Evolutionary conservation across 2,888 invertebrate species (phyloP).

Genomic region (Sinodicranocentrus sp.): DNA sequence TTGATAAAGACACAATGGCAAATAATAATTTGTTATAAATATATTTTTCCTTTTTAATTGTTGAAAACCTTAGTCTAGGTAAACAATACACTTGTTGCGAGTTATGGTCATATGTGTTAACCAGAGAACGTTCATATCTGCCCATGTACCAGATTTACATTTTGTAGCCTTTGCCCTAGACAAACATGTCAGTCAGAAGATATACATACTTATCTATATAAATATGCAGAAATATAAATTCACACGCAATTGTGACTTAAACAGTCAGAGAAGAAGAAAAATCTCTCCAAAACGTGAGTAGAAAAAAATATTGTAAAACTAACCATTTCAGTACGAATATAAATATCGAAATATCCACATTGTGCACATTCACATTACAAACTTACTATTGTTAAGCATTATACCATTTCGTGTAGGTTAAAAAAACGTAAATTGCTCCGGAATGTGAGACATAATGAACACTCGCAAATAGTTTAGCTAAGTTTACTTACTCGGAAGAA

Average conservation of each 20-base stretch:
- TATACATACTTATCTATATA: no score
- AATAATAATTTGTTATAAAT: background rate
- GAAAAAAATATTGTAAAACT: no score
- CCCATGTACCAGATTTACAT: constrained; percentile 48
- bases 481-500: background rate
- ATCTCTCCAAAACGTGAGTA: no score
- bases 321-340: no score
- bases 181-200: background rate
- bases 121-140: constrained; percentile 41
- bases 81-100: background rate
- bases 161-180: constrained; percentile 34
- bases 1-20: constrained; percentile 10
- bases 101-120: background rate
- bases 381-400: no score
- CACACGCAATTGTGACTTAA: background rate
- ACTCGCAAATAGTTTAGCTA: no score
- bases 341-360: no score
- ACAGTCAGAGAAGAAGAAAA: no score
- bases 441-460: no score
- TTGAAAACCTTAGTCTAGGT: background rate
- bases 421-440: no score
- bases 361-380: no score
- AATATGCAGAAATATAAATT: background rate
- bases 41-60: background rate
- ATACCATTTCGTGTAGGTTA: no score